phyloP scores from a whole-genome alignment of 1,140 invertebrate genomes.

The Maconellicoccus hirsutus region DNA sequence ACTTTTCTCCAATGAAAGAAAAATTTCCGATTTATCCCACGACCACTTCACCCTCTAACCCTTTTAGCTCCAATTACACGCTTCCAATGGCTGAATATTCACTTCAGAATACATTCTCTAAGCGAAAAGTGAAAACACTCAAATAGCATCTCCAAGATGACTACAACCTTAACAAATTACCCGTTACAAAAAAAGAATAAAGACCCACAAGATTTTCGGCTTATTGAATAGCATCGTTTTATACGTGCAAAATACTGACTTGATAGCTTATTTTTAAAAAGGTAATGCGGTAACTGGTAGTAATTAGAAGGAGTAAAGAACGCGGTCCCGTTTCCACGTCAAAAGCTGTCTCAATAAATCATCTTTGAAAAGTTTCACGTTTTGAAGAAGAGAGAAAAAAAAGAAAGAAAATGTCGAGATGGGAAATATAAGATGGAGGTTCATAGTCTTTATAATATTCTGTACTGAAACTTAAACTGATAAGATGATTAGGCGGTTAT shows the following conservation, averaged over 20 bases:
- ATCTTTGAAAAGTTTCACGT: conserved; percentile 9
- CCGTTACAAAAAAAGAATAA: too few relatives aligned
- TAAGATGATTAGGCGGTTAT: conserved; percentile 21
- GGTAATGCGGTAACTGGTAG: neutral
- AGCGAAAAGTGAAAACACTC: too few relatives aligned
- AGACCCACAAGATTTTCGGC: too few relatives aligned
- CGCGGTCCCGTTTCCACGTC: neutral
- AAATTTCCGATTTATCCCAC: neutral
- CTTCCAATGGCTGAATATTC: too few relatives aligned
- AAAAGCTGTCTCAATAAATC: conserved; percentile 19
- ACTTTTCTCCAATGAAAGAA: neutral
- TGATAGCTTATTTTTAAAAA: conserved; percentile 19
- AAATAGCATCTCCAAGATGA: too few relatives aligned
- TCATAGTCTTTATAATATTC: conserved; percentile 22
- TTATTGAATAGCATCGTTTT: too few relatives aligned
- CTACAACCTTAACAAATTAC: too few relatives aligned
- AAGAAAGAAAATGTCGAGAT: neutral
- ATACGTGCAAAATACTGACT: conserved; percentile 10
- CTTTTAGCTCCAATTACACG: too few relatives aligned
- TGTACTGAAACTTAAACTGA: conserved; percentile 14
- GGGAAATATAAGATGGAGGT: conserved; percentile 15
- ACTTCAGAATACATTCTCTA: too few relatives aligned
- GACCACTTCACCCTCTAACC: too few relatives aligned
- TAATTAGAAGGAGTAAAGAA: neutral
- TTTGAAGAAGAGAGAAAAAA: conserved; percentile 10